A percentile compares a stretch with the other conserved stretches of the same genome.
These are phyloP conservation scores for Hoplodrina ambigua DNA, from an alignment of 2,888 invertebrate genomes.

Conservation along the genomic window DNA sequence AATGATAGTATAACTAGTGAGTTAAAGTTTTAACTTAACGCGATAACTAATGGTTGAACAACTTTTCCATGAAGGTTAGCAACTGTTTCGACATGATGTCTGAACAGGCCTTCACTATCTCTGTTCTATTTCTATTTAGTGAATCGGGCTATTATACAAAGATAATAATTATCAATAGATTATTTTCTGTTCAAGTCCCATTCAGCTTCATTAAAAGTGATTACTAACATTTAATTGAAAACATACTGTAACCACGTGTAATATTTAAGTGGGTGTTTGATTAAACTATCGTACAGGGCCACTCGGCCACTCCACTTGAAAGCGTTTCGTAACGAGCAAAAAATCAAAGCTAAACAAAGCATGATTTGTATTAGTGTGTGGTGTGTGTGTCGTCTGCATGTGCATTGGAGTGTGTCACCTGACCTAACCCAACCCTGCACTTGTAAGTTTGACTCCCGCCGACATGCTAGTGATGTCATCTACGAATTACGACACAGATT, in stretches of 20 bases:
- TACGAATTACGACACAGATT: conserved; percentile 29
- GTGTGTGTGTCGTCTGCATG: conserved; percentile 69
- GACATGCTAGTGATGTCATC: conserved; percentile 72
- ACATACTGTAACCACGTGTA: conserved; percentile 39
- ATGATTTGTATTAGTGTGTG: conserved; percentile 60
- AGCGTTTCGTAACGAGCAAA: conserved; percentile 63
- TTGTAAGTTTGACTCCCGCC: conserved; percentile 80
- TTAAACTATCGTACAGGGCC: conserved; percentile 43
- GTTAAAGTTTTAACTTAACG: conserved; percentile 6
- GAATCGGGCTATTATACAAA: conserved; percentile 22
- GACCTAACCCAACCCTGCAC: conserved; percentile 89
- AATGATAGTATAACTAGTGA: not conserved
- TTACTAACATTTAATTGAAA: conserved; percentile 34
- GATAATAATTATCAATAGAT: conserved; percentile 30
- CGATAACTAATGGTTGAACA: conserved; percentile 22
- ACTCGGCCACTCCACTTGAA: conserved; percentile 57
- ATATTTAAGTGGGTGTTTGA: conserved; percentile 46
- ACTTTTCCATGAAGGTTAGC: conserved; percentile 39
- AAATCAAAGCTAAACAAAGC: conserved; percentile 62
- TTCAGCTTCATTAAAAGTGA: conserved; percentile 38
- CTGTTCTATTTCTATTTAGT: conserved; percentile 18
- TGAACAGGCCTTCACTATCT: conserved; percentile 9
- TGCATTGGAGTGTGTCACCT: conserved; percentile 85
- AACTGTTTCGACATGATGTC: conserved; percentile 22
- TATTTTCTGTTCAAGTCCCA: conserved; percentile 21